phyloP scores from a whole-genome alignment of 1,140 invertebrate species.

The Ostrea denselamellosa region DNA sequence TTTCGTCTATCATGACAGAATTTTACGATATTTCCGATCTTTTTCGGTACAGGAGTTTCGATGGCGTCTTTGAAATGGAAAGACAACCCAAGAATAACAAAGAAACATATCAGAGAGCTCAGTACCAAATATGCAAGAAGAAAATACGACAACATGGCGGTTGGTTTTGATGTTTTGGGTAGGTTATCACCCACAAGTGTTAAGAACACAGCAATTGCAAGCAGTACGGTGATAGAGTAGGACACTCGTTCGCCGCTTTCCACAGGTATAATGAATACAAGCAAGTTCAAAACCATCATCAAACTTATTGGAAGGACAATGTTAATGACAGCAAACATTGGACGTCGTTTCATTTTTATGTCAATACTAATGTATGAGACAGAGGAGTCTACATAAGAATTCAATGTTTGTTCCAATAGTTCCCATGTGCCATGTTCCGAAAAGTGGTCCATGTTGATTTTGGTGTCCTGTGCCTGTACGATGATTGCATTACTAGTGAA shows the following conservation, averaged over 20 bases:
- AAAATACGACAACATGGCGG: slow-evolving; percentile 39
- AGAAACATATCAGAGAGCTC: slow-evolving; percentile 49
- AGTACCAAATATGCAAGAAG: slow-evolving; percentile 43
- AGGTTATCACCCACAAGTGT: slow-evolving; percentile 47
- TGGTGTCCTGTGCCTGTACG: neutral
- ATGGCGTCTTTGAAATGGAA: slow-evolving; percentile 1
- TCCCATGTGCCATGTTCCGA: slow-evolving; percentile 46
- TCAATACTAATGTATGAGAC: slow-evolving; percentile 21
- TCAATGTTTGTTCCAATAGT: neutral
- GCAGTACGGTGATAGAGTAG: slow-evolving; percentile 41
- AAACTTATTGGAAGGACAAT: slow-evolving; percentile 48
- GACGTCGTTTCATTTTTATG: slow-evolving; percentile 46
- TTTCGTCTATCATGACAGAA: neutral
- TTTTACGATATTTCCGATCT: neutral
- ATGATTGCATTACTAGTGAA: neutral
- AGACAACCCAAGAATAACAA: slow-evolving; percentile 35
- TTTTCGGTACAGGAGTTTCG: slow-evolving; percentile 18
- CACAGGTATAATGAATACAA: slow-evolving; percentile 46
- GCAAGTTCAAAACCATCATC: slow-evolving; percentile 41
- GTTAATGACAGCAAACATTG: slow-evolving; percentile 43
- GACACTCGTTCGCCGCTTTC: slow-evolving; percentile 46
- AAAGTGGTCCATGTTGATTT: slow-evolving; percentile 1
- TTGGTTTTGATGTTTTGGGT: slow-evolving; percentile 43
- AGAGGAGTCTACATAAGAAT: too few species aligned
- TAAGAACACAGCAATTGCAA: slow-evolving; percentile 49